These are phyloP conservation scores for Speoplatyrhinus poulsoni DNA, from an alignment of 2,113 vertebrate species.

Conservation along the genomic window DNA sequence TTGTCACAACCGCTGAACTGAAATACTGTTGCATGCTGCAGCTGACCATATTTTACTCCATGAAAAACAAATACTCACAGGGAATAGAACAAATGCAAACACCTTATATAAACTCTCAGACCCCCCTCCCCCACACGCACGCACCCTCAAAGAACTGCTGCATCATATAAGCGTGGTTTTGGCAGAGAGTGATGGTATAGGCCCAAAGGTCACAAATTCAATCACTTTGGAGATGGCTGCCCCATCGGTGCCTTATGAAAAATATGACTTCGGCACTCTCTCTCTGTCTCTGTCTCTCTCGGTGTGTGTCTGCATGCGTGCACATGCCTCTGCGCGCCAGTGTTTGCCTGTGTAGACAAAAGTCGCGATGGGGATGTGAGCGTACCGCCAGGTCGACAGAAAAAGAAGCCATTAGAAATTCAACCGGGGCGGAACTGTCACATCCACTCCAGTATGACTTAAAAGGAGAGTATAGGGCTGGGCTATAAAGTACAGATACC, in stretches of 20 bases:
- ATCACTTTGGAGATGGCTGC: slow-evolving; percentile 56
- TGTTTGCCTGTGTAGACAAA: slow-evolving; percentile 4
- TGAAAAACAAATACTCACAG: slow-evolving; percentile 5
- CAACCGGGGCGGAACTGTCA: slow-evolving; percentile 41
- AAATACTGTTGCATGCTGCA: too few species aligned
- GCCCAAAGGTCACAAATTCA: slow-evolving; percentile 68
- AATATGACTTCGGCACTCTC: slow-evolving; percentile 29
- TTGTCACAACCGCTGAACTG: too few species aligned
- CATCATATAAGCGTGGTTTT: slow-evolving; percentile 32
- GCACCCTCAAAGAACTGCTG: slow-evolving; percentile 1
- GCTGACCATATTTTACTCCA: neutral
- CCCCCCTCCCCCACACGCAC: slow-evolving; percentile 5
- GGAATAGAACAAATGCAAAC: neutral
- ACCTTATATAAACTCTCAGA: neutral
- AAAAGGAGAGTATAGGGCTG: neutral
- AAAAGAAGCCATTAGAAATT: slow-evolving; percentile 45
- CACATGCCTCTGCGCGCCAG: neutral
- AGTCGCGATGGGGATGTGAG: neutral
- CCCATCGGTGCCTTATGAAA: slow-evolving; percentile 33
- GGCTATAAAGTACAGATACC: neutral
- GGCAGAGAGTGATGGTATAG: slow-evolving; percentile 58
- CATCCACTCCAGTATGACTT: slow-evolving; percentile 10
- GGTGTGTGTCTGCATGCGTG: slow-evolving; percentile 3
- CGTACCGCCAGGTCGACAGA: slow-evolving; percentile 50
- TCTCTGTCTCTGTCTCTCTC: neutral